Conservation (phyloP, 2,113 vertebrate genomes). For the Nettapus auritus region DNA sequence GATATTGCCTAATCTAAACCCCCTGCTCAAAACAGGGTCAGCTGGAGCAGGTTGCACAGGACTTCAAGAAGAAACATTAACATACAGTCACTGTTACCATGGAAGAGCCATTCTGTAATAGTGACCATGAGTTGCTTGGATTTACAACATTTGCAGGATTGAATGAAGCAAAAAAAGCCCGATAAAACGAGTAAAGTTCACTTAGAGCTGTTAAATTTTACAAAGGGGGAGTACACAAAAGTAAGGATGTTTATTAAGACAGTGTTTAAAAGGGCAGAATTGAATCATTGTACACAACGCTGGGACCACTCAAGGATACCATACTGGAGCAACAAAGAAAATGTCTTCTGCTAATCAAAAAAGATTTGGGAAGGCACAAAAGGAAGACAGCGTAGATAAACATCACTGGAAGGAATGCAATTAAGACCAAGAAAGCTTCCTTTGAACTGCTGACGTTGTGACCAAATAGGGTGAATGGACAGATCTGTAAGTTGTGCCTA, state of each 20-base stretch:
- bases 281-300: neutral
- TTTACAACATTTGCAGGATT: neutral
- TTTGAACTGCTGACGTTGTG: neutral
- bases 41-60: neutral
- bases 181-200: neutral
- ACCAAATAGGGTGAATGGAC: neutral
- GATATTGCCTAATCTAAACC: neutral
- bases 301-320: neutral
- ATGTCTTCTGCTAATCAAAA: neutral
- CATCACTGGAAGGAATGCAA: neutral
- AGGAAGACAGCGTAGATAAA: neutral
- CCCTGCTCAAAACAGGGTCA: neutral
- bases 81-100: neutral
- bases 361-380: neutral
- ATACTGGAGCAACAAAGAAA: neutral
- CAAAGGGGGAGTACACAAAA: neutral
- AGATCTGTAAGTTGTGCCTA: neutral
- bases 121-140: neutral
- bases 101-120: neutral
- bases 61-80: neutral
- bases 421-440: neutral
- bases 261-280: neutral
- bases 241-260: neutral
- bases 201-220: neutral
- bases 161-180: neutral